Evolutionary conservation across 2,113 vertebrate genomes (phyloP), one percentile per base, ranked within the genome.

Genomic region (Amia ocellicauda): DNA sequence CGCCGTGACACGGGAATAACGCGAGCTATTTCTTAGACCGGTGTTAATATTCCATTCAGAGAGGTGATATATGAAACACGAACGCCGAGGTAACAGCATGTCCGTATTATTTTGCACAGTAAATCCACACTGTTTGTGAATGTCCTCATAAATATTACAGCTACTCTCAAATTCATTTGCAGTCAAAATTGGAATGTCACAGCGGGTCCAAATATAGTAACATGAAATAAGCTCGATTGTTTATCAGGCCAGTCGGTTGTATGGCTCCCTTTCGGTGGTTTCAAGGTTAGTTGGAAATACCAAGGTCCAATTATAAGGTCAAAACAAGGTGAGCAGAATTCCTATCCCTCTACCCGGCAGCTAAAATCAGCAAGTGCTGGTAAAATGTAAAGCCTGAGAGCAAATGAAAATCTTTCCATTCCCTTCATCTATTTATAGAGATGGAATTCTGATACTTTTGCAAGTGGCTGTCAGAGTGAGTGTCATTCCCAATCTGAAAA

Each of bases 81-180:
- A 13, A 10, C 23, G 19, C 29, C 49, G 7, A 20, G 22, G 17
- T 11, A 11, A 14, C 1, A 17, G 19, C 36, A 9, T 14, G 52
- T 16, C 28, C 7, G 27, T 26, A 8, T 16, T 28, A 36, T 22
- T 29, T 53, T 2, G 22, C 7, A 26, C 45, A 53, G 11, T 45
- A 7, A 43, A 17, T 69, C 58, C 19, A 57, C 8, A 62, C 63
- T 61, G 40, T 76, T 64, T 17, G 59, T 60, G 70, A 74, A 69
- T 60, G 60, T 29, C 58, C 64, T 75, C 62, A 43, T 76, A 79
- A 85, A 79, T 78, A 71, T 75, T 72, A 69, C 63, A 71, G 70
- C 53, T 63, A 63, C 31, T 54, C 76, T 80, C 28, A 52, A 76
- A 79, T 58, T 78, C 73, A 74, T 67, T 69, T 71, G 67, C 59